These are phyloP conservation scores for Brachionus plicatilis DNA, from an alignment of 1,140 invertebrate species.

Conservation along the genomic window DNA sequence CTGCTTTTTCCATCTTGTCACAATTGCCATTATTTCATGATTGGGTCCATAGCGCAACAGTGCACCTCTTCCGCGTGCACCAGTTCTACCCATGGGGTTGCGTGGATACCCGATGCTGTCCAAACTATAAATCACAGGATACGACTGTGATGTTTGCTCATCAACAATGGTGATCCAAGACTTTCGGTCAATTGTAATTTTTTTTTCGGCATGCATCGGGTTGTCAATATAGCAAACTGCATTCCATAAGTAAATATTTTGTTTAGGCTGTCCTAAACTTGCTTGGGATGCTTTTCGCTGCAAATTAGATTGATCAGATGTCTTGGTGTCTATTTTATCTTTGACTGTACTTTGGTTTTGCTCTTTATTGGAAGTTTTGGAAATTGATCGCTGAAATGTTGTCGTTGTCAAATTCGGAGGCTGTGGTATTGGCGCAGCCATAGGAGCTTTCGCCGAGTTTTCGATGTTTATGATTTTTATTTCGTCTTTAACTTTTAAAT, in stretches of 20 bases:
- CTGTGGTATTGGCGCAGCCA: background rate
- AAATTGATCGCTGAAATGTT: background rate
- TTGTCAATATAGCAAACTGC: background rate
- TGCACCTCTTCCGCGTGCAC: conserved; percentile 54
- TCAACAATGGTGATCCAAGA: conserved; percentile 11
- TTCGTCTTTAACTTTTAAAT: conserved; percentile 34
- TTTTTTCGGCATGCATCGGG: conserved; percentile 1
- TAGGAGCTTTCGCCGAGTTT: background rate
- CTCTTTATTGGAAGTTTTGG: background rate
- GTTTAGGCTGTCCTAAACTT: background rate
- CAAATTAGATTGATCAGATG: background rate
- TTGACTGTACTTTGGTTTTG: background rate
- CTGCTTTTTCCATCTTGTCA: conserved; percentile 51
- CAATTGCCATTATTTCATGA: conserved; percentile 54
- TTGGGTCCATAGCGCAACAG: conserved; percentile 58
- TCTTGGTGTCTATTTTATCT: background rate
- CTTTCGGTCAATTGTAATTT: conserved; percentile 20
- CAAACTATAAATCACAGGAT: conserved; percentile 30
- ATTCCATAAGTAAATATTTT: conserved; percentile 16
- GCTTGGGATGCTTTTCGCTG: background rate
- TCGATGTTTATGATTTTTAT: background rate
- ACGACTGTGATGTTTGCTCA: background rate
- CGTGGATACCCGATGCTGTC: background rate
- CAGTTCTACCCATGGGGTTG: conserved; percentile 58
- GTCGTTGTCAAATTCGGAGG: background rate